Conservation (phyloP, 2,888 invertebrate species). For the Dyspetes luteomarginatus region DNA sequence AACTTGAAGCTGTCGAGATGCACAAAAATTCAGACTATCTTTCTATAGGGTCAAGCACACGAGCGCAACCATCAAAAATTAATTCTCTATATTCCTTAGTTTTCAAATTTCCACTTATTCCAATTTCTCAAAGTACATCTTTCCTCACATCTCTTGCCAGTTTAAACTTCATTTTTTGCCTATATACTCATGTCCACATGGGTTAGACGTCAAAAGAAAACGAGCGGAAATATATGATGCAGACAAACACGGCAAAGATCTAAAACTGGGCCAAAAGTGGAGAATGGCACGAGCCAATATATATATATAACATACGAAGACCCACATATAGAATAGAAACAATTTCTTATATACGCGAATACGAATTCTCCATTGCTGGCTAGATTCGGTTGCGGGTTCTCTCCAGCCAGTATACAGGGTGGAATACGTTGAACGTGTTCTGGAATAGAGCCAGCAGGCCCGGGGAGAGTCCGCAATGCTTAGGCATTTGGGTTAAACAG, state of each 20-base stretch:
- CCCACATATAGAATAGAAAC: constrained; percentile 58
- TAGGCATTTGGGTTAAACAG: constrained; percentile 72
- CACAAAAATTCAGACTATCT: no score
- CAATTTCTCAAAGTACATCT: neutral
- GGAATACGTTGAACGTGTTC: constrained; percentile 68
- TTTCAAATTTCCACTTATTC: neutral
- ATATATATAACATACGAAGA: constrained; percentile 9
- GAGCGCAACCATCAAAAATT: no score
- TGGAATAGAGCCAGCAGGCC: constrained; percentile 75
- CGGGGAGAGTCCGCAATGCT: constrained; percentile 65
- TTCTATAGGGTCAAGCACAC: no score
- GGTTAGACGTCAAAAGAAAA: neutral
- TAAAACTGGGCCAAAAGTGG: constrained; percentile 53
- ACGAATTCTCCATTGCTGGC: constrained; percentile 57
- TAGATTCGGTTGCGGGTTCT: constrained; percentile 44
- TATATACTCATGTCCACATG: neutral
- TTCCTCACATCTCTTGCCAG: neutral
- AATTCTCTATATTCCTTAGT: neutral
- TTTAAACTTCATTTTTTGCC: constrained; percentile 12
- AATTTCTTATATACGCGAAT: constrained; percentile 66
- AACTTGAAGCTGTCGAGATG: no score
- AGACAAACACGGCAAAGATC: constrained; percentile 47
- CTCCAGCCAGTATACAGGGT: constrained; percentile 46
- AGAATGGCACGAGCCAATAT: neutral
- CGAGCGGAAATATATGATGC: neutral